phyloP scores from a whole-genome alignment of 1,140 invertebrate species.

The Lepidurus packardi region DNA sequence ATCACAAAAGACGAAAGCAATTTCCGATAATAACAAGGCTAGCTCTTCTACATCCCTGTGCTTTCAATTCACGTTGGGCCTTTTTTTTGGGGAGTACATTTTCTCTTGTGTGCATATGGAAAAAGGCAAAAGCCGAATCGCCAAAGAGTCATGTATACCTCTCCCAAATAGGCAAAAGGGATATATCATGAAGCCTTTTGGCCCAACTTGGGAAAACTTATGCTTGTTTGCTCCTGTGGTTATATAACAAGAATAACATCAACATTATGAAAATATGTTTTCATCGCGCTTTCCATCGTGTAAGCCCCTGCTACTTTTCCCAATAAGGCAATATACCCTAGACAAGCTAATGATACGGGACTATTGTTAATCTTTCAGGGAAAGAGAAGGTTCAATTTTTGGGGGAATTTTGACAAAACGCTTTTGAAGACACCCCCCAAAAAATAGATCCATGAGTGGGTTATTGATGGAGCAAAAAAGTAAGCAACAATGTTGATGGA shows the following conservation, averaged over 20 bases:
- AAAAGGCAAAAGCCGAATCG: neutral
- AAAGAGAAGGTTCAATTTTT: neutral
- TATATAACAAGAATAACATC: conserved; percentile 1
- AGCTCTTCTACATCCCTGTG: neutral
- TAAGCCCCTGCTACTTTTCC: neutral
- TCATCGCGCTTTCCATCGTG: neutral
- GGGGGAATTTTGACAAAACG: neutral
- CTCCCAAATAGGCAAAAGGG: neutral
- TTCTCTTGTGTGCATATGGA: neutral
- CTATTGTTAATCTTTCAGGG: neutral
- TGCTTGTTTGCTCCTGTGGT: neutral
- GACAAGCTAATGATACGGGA: conserved; percentile 18
- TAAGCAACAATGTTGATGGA: neutral
- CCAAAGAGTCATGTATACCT: neutral
- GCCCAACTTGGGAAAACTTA: neutral
- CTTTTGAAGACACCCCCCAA: neutral
- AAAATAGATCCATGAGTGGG: neutral
- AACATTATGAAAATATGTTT: conserved; percentile 20
- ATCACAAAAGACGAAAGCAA: conserved; percentile 19
- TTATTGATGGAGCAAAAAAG: neutral
- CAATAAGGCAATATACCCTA: neutral
- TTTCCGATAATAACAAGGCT: conserved; percentile 16
- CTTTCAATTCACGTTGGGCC: neutral
- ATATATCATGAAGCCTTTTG: neutral
- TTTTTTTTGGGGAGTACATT: neutral